Conservation (phyloP, 2,797 vertebrate genomes). For the Pangasius sanitwongsei region DNA sequence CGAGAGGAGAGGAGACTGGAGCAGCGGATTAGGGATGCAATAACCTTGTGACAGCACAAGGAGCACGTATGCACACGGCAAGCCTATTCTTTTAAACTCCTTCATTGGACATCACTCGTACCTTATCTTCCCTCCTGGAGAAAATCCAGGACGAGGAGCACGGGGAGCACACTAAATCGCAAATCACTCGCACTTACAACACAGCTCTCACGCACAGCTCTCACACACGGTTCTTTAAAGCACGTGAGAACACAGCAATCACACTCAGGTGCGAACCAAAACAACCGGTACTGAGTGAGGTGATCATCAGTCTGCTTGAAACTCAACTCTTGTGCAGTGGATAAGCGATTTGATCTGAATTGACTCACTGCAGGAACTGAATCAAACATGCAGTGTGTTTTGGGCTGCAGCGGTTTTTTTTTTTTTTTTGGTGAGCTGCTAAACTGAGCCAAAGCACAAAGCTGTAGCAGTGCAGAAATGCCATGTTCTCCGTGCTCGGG, state of each 20-base stretch:
- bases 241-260: background rate
- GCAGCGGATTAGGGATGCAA: conserved; percentile 26
- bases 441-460: no score
- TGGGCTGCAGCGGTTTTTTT: background rate
- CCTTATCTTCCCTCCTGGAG: background rate
- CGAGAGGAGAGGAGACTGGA: background rate
- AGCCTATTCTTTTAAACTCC: background rate
- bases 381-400: background rate
- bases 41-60: conserved; percentile 28
- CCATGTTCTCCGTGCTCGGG: no score
- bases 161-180: background rate
- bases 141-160: background rate
- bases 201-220: background rate
- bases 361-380: background rate
- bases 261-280: background rate
- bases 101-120: background rate
- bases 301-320: background rate
- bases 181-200: background rate
- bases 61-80: background rate
- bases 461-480: no score
- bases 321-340: background rate
- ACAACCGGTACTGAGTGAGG: background rate
- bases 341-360: background rate
- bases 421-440: no score
- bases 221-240: background rate